phyloP scores from a whole-genome alignment of 2,113 vertebrate genomes.

The Cairina moschata region DNA sequence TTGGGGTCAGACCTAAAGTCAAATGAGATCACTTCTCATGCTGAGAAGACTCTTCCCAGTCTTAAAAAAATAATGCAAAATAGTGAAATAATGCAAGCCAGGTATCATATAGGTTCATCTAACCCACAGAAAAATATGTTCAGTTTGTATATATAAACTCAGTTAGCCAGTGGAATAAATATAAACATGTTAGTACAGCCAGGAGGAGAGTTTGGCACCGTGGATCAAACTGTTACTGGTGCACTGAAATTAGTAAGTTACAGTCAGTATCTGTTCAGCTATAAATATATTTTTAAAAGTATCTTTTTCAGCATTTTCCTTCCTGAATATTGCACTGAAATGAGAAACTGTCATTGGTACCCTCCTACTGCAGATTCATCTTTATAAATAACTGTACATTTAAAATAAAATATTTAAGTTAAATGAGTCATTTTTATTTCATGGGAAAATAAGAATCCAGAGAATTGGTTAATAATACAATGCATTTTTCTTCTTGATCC shows the following conservation, averaged over 20 bases:
- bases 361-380: not conserved
- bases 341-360: not conserved
- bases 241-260: not conserved
- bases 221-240: not conserved
- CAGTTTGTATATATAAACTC: not conserved
- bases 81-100: not conserved
- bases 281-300: not conserved
- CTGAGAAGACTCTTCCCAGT: not conserved
- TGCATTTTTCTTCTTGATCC: not conserved
- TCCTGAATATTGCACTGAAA: not conserved
- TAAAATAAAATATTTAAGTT: not conserved
- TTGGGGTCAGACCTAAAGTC: slow-evolving; percentile 38
- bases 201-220: not conserved
- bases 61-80: not conserved
- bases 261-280: not conserved
- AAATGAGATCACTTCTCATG: slow-evolving; percentile 39
- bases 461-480: not conserved
- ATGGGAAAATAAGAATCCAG: not conserved
- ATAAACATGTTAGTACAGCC: not conserved
- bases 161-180: not conserved
- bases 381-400: not conserved
- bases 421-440: not conserved
- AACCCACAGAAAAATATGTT: not conserved
- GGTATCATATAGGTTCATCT: not conserved
- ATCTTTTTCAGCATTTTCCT: not conserved